Base-by-base conservation (phyloP, 2,797 vertebrate genomes). In the Miichthys miiuy region DNA sequence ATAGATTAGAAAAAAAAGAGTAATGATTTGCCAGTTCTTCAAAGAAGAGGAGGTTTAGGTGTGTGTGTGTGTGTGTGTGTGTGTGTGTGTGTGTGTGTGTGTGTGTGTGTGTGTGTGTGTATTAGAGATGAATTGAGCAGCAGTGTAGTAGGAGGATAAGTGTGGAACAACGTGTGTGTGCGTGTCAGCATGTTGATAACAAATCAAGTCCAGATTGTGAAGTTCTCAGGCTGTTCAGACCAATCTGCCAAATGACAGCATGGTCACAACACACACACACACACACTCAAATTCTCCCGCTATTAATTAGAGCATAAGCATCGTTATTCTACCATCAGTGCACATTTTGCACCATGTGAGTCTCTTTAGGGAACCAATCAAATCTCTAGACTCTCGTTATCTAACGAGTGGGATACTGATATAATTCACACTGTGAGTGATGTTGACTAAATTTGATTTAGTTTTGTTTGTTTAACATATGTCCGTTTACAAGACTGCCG, bases 211-310 rank as follows among this genome's bases (percentile, higher is more conserved):
- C 81, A 85, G 85, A 81, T 79, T 83, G 78, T 75, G 72, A 77
- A 72, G 61, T 70, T 84, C 67, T 85, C 86, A 82, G 87, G 61
- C 87, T 91, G 87, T 79, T 83, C 72, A 20, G 25, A 81, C 63
- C 75, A 66, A 79, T 88, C 77, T 88, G 79, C 63, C 81, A 71
- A 80, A 76, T 18, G 44, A 52, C 23, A 30, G 10, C 58, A 71
- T 42, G 50, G 64, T 42, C 27, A 46, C 72, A 34, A 1, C 21
- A 10, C 25, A 16, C 56, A 25, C 54, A 41, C 27, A 17, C 27
- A 42, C 68, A 41, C 4, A 58, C 50, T 60, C 68, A 42, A 42
- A 42, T 42, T 42, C 41, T 42, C 41, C 41, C 41, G 5, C 27
- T 69, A 63, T 58, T 46, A 41, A 25, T 48, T 27, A 56, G 60